Percentiles rank a stretch among this genome's conserved stretches.
Conservation (phyloP, 2,113 vertebrate species). For the Neopipo cinnamomea region DNA sequence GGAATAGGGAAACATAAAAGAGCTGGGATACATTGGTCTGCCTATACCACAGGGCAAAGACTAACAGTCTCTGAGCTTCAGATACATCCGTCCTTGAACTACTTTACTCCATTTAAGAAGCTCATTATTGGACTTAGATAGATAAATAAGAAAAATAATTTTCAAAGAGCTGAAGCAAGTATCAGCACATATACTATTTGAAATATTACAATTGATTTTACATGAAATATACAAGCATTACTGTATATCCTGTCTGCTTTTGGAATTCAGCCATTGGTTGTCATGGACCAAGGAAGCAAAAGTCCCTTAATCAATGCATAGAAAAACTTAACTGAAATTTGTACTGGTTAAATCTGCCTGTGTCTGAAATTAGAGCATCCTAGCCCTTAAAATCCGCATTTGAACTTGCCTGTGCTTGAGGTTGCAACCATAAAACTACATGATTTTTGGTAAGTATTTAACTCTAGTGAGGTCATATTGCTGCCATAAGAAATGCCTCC, state of each 20-base stretch:
- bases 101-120: neutral
- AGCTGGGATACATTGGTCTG: neutral
- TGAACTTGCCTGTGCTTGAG: neutral
- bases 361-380: neutral
- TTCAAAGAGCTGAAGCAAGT: neutral
- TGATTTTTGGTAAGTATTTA: neutral
- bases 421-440: neutral
- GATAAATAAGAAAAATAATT: neutral
- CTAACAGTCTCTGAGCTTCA: neutral
- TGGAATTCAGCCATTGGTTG: neutral
- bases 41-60: rapidly evolving
- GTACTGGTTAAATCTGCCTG: neutral
- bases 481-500: neutral
- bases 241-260: neutral
- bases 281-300: neutral
- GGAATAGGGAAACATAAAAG: neutral
- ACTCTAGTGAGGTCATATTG: neutral
- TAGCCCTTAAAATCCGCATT: neutral
- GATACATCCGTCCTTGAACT: neutral
- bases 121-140: neutral
- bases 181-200: neutral
- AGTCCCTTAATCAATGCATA: neutral
- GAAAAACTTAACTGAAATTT: neutral
- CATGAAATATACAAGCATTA: neutral
- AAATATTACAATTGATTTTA: neutral